Conservation (phyloP, 2,888 invertebrate species). For the Ophion ventricosus region DNA sequence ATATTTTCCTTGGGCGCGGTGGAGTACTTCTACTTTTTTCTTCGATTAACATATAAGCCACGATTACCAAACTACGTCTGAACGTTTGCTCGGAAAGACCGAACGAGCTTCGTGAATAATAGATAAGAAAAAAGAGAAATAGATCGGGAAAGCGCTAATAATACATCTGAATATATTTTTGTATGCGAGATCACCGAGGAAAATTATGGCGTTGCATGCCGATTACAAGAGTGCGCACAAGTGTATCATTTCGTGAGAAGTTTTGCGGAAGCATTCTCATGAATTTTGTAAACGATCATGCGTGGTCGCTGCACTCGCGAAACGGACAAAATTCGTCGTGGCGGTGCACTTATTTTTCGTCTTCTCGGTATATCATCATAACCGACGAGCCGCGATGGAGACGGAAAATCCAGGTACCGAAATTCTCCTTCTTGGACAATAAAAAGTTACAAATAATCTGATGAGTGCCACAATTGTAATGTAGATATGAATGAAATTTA, state of each 20-base stretch:
- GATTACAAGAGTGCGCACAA: neutral
- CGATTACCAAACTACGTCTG: no score
- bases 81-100: no score
- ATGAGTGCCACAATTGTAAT: neutral
- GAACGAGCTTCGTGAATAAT: no score
- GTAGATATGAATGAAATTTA: neutral
- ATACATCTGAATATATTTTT: neutral
- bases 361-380: neutral
- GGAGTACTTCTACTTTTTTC: no score
- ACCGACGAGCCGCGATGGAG: neutral
- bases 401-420: slow-evolving; percentile 9
- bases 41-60: no score
- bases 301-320: slow-evolving; percentile 8
- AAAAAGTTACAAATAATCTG: neutral
- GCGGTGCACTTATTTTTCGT: neutral
- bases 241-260: neutral
- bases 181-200: neutral
- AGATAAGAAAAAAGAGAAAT: no score
- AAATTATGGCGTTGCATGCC: neutral
- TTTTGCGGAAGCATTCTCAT: slow-evolving; percentile 17
- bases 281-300: slow-evolving; percentile 35
- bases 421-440: neutral
- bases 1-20: no score
- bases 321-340: neutral
- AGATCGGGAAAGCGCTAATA: no score